phyloP scores from a whole-genome alignment of 2,888 invertebrate genomes.

The Acleris sparsana region DNA sequence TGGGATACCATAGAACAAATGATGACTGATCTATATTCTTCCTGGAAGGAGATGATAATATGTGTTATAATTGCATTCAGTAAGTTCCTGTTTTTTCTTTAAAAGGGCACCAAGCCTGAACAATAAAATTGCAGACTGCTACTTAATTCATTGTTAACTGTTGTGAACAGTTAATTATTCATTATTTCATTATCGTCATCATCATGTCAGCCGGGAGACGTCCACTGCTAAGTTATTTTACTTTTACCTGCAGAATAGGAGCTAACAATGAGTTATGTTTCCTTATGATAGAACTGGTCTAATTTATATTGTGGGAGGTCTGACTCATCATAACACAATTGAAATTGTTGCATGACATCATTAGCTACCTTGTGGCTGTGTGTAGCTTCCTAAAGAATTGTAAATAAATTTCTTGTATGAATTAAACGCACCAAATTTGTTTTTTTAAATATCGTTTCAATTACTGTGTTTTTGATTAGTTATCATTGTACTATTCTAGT shows the following conservation, averaged over 20 bases:
- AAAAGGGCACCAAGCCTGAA: too few relatives aligned
- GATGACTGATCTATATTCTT: slow-evolving; percentile 93
- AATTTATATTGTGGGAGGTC: slow-evolving; percentile 7
- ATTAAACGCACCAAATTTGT: too few relatives aligned
- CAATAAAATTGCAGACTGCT: too few relatives aligned
- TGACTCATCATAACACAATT: slow-evolving; percentile 14
- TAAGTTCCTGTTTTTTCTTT: slow-evolving; percentile 68
- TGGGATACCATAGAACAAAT: slow-evolving; percentile 95
- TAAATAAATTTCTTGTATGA: neutral
- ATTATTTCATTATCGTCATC: neutral
- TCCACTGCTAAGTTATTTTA: neutral
- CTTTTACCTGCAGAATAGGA: neutral
- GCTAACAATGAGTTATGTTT: neutral
- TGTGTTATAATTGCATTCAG: slow-evolving; percentile 92
- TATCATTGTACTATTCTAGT: too few relatives aligned
- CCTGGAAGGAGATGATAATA: slow-evolving; percentile 93
- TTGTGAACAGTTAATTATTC: too few relatives aligned
- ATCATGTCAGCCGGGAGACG: too few relatives aligned
- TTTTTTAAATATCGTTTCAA: too few relatives aligned
- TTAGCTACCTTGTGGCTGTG: slow-evolving; percentile 15
- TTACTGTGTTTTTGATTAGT: too few relatives aligned
- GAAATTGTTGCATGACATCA: slow-evolving; percentile 22
- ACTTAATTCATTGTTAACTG: too few relatives aligned
- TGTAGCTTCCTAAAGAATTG: slow-evolving; percentile 1
- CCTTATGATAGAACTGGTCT: slow-evolving; percentile 4